Conservation (phyloP, 1,140 invertebrate genomes). For the Chironomus striatipennis region DNA sequence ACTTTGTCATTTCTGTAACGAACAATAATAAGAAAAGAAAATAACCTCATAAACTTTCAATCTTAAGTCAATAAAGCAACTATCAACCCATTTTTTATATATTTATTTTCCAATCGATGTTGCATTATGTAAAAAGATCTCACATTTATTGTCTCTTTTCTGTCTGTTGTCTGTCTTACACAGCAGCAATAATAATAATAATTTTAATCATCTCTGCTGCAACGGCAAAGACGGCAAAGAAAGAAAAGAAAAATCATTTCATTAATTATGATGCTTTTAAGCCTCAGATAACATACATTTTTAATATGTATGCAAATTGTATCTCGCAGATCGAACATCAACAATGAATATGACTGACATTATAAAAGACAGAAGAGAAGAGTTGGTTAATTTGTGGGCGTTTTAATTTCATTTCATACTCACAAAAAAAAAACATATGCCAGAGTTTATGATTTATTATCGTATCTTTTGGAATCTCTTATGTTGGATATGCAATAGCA, state of each 20-base stretch:
- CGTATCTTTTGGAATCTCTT: conserved; percentile 18
- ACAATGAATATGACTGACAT: conserved; percentile 6
- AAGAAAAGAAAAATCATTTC: background rate
- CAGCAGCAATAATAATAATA: too few relatives aligned
- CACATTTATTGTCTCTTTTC: too few relatives aligned
- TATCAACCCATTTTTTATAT: background rate
- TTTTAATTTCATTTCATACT: conserved; percentile 18
- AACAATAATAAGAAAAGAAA: background rate
- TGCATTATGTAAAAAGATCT: background rate
- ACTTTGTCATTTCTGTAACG: background rate
- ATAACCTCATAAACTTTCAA: background rate
- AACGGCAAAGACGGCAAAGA: too few relatives aligned
- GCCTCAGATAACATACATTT: background rate
- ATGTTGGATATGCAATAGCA: background rate
- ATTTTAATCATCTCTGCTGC: too few relatives aligned
- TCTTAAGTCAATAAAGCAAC: background rate
- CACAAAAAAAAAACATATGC: background rate
- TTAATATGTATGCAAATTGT: conserved; percentile 5
- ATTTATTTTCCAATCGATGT: background rate
- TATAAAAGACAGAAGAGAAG: background rate
- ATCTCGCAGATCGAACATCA: conserved; percentile 2
- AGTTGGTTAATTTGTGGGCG: background rate
- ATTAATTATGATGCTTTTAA: background rate
- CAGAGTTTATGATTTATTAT: conserved; percentile 5
- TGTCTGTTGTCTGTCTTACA: too few relatives aligned